Conservation (phyloP, 2,797 vertebrate genomes). For the Sternotherus odoratus region DNA sequence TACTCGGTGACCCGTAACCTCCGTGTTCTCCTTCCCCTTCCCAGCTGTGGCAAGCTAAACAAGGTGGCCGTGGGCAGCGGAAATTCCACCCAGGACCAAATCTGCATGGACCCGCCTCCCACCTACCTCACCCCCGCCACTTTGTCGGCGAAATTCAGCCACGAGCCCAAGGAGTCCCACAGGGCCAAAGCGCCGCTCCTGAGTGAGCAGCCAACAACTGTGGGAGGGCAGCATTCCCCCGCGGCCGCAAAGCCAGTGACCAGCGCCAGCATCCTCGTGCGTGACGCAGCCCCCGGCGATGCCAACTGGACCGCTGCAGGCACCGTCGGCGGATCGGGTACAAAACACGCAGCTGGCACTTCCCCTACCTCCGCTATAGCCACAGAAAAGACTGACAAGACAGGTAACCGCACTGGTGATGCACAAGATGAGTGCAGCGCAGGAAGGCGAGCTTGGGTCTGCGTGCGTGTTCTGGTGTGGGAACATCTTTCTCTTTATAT, state of each 20-base stretch:
- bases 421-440: background rate
- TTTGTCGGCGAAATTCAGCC: background rate
- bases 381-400: background rate
- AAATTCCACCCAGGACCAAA: constrained; percentile 44
- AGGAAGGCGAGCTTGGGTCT: background rate
- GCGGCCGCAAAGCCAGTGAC: background rate
- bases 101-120: background rate
- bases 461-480: background rate
- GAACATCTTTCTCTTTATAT: background rate
- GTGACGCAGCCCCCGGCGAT: background rate
- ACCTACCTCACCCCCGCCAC: background rate
- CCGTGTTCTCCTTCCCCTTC: background rate
- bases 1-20: background rate
- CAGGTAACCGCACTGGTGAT: constrained; percentile 40
- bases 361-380: background rate
- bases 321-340: background rate
- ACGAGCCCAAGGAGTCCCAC: background rate
- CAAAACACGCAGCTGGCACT: background rate
- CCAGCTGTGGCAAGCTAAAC: constrained; percentile 50
- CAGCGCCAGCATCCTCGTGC: background rate
- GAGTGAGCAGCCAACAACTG: fast-evolving
- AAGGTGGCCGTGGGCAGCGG: background rate
- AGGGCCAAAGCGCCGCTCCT: fast-evolving
- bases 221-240: background rate
- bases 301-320: background rate